Percentiles rank a stretch among this genome's conserved stretches.
These are phyloP conservation scores for Pemphredon lugubris DNA, from an alignment of 2,888 invertebrate genomes.

Conservation along the genomic window DNA sequence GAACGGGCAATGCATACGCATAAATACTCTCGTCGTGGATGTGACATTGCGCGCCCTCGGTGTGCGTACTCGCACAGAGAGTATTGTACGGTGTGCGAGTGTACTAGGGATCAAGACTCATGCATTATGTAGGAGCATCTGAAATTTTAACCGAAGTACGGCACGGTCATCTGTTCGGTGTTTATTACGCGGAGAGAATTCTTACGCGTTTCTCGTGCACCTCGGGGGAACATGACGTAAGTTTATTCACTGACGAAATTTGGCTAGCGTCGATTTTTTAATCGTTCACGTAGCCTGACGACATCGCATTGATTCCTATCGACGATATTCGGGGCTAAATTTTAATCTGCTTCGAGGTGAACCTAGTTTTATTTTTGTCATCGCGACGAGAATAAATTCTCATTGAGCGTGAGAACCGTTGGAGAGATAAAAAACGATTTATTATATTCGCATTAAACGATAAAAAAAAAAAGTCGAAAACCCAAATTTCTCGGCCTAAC, in stretches of 20 bases:
- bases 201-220: constrained; percentile 6
- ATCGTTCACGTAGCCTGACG: constrained; percentile 17
- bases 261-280: constrained; percentile 20
- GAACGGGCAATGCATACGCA: constrained; percentile 67
- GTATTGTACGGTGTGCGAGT: background rate
- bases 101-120: constrained; percentile 15
- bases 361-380: background rate
- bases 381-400: too few species aligned
- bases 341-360: background rate
- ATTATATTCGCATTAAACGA: too few species aligned
- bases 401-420: too few species aligned
- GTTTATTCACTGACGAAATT: constrained; percentile 20
- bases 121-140: constrained; percentile 36
- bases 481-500: too few species aligned
- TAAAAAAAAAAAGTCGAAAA: too few species aligned
- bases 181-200: constrained; percentile 9
- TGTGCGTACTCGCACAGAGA: constrained; percentile 24
- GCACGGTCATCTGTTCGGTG: constrained; percentile 14
- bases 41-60: constrained; percentile 8
- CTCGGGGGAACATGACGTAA: constrained; percentile 35
- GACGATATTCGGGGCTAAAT: background rate
- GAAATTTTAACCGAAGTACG: constrained; percentile 32
- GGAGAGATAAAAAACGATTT: too few species aligned
- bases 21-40: constrained; percentile 15
- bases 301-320: constrained; percentile 18